These are phyloP conservation scores for Microtus richardsoni DNA, from an alignment of 2,113 vertebrate species.

Conservation along the genomic window DNA sequence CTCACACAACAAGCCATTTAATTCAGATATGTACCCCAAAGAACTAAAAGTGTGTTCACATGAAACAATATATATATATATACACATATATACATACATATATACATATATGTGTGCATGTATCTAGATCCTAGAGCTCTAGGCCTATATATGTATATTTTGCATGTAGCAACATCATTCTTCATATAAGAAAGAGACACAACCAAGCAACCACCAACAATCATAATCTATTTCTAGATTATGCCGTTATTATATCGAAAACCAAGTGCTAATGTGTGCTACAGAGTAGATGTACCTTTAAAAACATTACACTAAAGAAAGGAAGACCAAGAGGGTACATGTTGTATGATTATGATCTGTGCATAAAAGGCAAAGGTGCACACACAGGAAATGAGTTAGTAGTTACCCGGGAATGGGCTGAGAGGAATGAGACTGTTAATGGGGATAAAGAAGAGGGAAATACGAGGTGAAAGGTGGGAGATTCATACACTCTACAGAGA, in stretches of 20 bases:
- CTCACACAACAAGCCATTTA: background rate
- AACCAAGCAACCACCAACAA: background rate
- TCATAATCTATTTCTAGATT: background rate
- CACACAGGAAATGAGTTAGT: background rate
- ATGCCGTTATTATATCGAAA: background rate
- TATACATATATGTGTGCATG: background rate
- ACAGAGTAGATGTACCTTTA: background rate
- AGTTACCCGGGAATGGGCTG: background rate
- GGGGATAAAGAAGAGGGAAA: background rate
- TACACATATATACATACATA: no score
- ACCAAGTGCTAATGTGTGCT: background rate
- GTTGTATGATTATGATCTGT: background rate
- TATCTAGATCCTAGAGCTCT: background rate
- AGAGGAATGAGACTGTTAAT: background rate
- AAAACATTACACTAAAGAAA: background rate
- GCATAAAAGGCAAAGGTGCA: background rate
- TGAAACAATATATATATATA: background rate
- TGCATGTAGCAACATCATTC: background rate
- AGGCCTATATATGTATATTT: background rate
- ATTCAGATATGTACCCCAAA: background rate
- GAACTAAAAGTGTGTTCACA: slow-evolving; percentile 6
- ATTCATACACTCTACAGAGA: background rate
- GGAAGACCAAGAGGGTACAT: background rate
- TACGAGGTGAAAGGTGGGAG: background rate
- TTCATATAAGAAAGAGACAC: background rate